These are phyloP conservation scores for Dendrolimus punctatus DNA, from an alignment of 1,140 invertebrate genomes.

Conservation along the genomic window DNA sequence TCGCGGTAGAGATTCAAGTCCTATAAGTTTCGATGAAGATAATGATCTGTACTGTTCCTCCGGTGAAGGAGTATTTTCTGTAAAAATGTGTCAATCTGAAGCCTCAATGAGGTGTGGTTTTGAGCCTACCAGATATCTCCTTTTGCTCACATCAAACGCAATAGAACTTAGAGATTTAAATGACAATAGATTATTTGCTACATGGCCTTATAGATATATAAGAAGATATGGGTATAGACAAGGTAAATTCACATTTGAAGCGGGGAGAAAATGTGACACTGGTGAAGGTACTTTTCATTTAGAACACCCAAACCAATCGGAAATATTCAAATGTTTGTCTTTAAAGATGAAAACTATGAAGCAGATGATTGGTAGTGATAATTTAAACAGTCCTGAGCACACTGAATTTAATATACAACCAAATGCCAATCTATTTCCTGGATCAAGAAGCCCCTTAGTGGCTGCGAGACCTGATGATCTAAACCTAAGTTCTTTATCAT, in stretches of 20 bases:
- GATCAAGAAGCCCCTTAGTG: slow-evolving; percentile 81
- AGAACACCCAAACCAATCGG: slow-evolving; percentile 83
- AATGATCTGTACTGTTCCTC: slow-evolving; percentile 90
- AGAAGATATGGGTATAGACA: slow-evolving; percentile 86
- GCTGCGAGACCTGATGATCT: slow-evolving; percentile 73
- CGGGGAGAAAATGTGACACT: slow-evolving; percentile 89
- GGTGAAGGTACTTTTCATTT: slow-evolving; percentile 89
- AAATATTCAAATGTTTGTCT: slow-evolving; percentile 85
- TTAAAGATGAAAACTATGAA: slow-evolving; percentile 90
- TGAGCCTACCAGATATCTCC: slow-evolving; percentile 79
- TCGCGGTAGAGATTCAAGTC: slow-evolving; percentile 75
- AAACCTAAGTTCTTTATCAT: slow-evolving; percentile 62
- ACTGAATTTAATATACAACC: slow-evolving; percentile 83
- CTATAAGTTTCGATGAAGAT: slow-evolving; percentile 84
- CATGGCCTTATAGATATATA: slow-evolving; percentile 92
- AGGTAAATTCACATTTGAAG: slow-evolving; percentile 91
- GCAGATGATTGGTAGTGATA: slow-evolving; percentile 80
- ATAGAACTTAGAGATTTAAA: slow-evolving; percentile 81
- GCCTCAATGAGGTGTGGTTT: slow-evolving; percentile 83
- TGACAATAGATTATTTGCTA: slow-evolving; percentile 77
- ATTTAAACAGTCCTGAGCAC: slow-evolving; percentile 77
- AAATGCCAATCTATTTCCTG: slow-evolving; percentile 80
- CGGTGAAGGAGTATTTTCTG: slow-evolving; percentile 84
- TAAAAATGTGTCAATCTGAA: slow-evolving; percentile 84
- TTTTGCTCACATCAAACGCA: slow-evolving; percentile 81